Evolutionary conservation across 2,113 vertebrate species (phyloP).

Genomic region (Pseudonaja textilis): DNA sequence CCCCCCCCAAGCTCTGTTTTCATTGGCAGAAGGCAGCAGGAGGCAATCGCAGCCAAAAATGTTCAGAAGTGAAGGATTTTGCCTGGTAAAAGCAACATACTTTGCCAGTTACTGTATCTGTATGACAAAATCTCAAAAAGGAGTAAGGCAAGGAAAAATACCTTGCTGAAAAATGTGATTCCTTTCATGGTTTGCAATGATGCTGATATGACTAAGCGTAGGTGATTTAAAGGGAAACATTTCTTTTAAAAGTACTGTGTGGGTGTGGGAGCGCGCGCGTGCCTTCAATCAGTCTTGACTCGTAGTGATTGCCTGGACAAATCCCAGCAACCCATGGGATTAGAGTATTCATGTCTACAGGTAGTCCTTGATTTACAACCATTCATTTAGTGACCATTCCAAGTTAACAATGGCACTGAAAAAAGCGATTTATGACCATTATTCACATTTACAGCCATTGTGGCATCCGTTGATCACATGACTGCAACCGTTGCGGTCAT

Average conservation of each 20-base stretch:
- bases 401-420: neutral
- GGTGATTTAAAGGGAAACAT: neutral
- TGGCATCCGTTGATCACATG: no score
- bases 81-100: neutral
- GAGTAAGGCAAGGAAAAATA: neutral
- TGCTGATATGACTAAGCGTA: neutral
- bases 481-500: no score
- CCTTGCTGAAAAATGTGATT: neutral
- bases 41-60: no score
- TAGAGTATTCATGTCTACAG: neutral
- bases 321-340: neutral
- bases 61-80: neutral
- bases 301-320: neutral
- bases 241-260: neutral
- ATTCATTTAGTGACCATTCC: neutral
- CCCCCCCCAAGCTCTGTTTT: no score
- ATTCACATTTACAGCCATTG: no score
- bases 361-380: neutral
- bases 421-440: no score
- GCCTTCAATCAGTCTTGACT: neutral
- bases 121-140: neutral
- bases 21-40: no score
- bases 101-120: neutral
- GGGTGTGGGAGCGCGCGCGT: neutral
- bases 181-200: neutral